Base-by-base conservation (phyloP, 2,797 vertebrate species). In the Myiotriccus ornatus region DNA sequence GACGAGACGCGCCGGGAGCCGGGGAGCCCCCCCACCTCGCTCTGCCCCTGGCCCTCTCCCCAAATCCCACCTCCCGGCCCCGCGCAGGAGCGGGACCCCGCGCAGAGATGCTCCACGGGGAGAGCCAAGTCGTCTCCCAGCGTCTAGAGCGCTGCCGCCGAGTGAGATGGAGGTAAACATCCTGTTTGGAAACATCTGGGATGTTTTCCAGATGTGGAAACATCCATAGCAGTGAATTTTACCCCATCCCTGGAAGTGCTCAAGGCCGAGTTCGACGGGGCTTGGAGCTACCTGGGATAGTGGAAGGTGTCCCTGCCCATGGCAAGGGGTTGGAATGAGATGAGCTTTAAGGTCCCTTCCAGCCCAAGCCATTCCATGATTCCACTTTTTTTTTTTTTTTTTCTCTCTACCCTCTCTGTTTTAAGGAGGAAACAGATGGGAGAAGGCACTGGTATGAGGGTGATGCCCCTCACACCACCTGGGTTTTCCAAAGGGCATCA, bases 91-190 rank as follows among this genome's bases (percentile, higher is more conserved):
- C 10, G 14, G 34, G 64, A 69, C 50, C 23, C 21, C 7, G 18
- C 18, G 4, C 17, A 4, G 63, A 22, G 74, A 6, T 27, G 56
- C 74, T 81, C 55, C 63, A 0, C 0, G 7, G 27, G 14, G 44
- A 64, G 11, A 73, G 13, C 32, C 59, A 17, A 13, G 17, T 19
- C 12, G 0, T 4, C 27, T 32, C 44, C 49, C 71, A 10, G n/a
- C 10, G 0, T 53, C 46, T 7, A 12, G 43, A 49, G 28, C 27
- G 7, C 35, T 24, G 69, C 55, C 6, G 13, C 75, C 14, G 32
- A 12, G 1, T 1, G 65, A 59, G 53, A 30, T 41, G 50, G 23
- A 30, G 81, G 64, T 35, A 80, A 87, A 84, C 56, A 64, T 59
- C 68, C 59, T 25, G 27, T 6, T 37, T 49, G 34, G 52, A 63